Evolutionary conservation across 2,113 vertebrate species (phyloP).

Genomic region (Hemichromis elongatus): DNA sequence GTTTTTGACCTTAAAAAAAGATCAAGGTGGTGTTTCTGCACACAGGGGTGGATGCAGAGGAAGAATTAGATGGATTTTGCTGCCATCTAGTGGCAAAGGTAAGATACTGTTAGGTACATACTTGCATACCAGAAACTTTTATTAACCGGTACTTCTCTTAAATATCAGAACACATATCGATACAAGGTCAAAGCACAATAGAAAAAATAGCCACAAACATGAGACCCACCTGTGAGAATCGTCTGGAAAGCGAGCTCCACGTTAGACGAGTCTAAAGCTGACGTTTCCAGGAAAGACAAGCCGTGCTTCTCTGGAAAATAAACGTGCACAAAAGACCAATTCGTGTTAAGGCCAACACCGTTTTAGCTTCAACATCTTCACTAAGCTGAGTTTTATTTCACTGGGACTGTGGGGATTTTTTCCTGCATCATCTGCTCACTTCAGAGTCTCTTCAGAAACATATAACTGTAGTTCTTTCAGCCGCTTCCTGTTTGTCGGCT

Average conservation of each 20-base stretch:
- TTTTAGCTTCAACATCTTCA: fast-evolving
- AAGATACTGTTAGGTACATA: background rate
- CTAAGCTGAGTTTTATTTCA: background rate
- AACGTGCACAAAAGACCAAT: background rate
- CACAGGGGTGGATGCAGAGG: background rate
- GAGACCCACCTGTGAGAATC: conserved; percentile 74
- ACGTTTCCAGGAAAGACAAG: conserved; percentile 82
- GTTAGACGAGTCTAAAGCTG: conserved; percentile 83
- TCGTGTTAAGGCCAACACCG: background rate
- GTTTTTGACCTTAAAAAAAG: conserved; percentile 21
- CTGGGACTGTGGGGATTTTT: background rate
- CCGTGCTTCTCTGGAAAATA: conserved; percentile 77
- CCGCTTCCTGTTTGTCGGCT: background rate
- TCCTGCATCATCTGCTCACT: background rate
- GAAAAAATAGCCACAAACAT: background rate
- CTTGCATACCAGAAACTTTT: background rate
- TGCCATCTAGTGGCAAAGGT: conserved; percentile 68
- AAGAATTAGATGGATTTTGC: conserved; percentile 43
- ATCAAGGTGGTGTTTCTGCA: background rate
- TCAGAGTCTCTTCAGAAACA: background rate
- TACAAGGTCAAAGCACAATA: background rate
- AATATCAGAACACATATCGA: background rate
- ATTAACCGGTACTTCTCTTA: background rate
- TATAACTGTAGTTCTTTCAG: background rate
- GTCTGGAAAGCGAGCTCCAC: conserved; percentile 83